These are phyloP conservation scores for Lacerta bilineata DNA, from an alignment of 2,797 vertebrate genomes.

Conservation along the genomic window DNA sequence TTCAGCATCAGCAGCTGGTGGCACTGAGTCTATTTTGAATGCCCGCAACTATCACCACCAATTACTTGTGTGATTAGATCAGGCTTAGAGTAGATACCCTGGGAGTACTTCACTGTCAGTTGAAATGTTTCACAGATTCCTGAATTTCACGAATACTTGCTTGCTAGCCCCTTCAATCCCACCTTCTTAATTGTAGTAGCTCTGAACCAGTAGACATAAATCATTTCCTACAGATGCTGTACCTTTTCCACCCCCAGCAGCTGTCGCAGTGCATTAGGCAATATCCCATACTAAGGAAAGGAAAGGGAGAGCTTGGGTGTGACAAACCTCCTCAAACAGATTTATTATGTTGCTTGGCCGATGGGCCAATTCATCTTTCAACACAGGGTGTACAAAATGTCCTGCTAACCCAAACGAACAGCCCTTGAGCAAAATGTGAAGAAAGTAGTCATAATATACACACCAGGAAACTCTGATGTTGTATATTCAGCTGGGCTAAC, in stretches of 20 bases:
- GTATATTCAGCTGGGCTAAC: slow-evolving; percentile 60
- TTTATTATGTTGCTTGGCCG: slow-evolving; percentile 67
- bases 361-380: slow-evolving; percentile 72
- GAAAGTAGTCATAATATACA: slow-evolving; percentile 61
- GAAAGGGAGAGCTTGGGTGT: slow-evolving; percentile 58
- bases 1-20: slow-evolving; percentile 58
- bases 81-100: slow-evolving; percentile 51
- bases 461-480: slow-evolving; percentile 62
- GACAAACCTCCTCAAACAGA: slow-evolving; percentile 61
- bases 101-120: slow-evolving; percentile 69
- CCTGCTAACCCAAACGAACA: slow-evolving; percentile 67
- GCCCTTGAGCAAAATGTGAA: slow-evolving; percentile 68
- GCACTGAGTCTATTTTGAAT: slow-evolving; percentile 64
- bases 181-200: slow-evolving; percentile 68
- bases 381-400: slow-evolving; percentile 57
- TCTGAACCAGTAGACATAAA: slow-evolving; percentile 70
- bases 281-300: slow-evolving; percentile 54
- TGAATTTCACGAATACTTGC: slow-evolving; percentile 68
- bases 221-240: slow-evolving; percentile 74
- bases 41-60: slow-evolving; percentile 69
- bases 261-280: slow-evolving; percentile 68
- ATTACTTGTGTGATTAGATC: slow-evolving; percentile 70
- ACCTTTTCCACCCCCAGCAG: slow-evolving; percentile 71
- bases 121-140: slow-evolving; percentile 63
- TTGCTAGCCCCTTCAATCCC: slow-evolving; percentile 55